Base-by-base conservation (phyloP, 2,888 invertebrate species). In the Cylindroiulus punctatus region DNA sequence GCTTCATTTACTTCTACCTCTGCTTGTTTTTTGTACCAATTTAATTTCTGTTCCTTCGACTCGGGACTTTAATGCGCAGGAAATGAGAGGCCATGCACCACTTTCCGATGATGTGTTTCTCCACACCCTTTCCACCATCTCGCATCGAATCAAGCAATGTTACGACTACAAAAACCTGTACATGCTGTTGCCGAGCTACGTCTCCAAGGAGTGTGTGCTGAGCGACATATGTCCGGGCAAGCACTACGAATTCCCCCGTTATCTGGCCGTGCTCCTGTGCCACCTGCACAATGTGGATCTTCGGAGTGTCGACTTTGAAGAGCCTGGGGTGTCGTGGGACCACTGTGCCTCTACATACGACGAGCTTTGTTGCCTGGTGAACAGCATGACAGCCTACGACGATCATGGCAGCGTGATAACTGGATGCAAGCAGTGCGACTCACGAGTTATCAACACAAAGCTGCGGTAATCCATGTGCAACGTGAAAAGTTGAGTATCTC, bases 141-240 rank as follows among this genome's bases (percentile, higher is more conserved):
- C 84, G 7, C 84, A 84, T 47, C 10, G 52, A 26, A 22, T n/a
- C 30, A 8, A 26, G 0, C 44, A 42, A 30, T 30, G 26, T 19
- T 14, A 26, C 30, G 57, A 84, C 47, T 84, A 84, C 47, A 47
- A 30, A 12, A 84, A 57, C 19, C 3, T 84, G 30, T 52, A 19
- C 52, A 84, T 84, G 84, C 17, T 84, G 30, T 22, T 42, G 57
- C 84, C 84, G 26, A n/a, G 36, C 22, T 84, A 84, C 30, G 84
- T 84, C n/a, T 52, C 47, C 30, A 42, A 30, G 30, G 84, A 47
- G 10, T 36, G 26, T 30, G 26, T 84, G 0, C 12, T 84, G 19
- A 47, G n/a, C 8, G 30, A 84, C 14, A 84, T 84, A 52, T 84
- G 84, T 14, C 84, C 84, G 0, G 52, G 52, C n/a, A 84, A 36